A percentile compares a stretch with the other conserved stretches of the same genome.
Evolutionary conservation across 2,888 invertebrate genomes (phyloP).

Genomic region (Stegophylla sp.): DNA sequence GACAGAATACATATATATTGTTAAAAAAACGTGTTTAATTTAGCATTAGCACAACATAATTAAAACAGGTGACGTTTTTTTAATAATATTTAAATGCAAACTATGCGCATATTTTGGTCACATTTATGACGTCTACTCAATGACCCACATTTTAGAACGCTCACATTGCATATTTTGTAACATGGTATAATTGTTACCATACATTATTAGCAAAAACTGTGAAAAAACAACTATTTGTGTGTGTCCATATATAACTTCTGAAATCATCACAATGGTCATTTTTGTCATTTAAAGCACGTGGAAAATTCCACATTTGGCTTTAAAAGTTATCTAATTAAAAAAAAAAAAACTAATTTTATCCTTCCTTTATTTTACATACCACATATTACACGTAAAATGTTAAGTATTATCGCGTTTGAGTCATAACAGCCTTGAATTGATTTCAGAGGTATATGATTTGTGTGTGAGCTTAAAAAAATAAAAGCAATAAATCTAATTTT

Average conservation of each 20-base stretch:
- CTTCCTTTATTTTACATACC: not conserved
- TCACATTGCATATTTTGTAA: not conserved
- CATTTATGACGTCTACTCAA: slow-evolving; percentile 14
- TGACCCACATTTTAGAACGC: slow-evolving; percentile 23
- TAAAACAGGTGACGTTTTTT: not conserved
- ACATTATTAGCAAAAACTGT: slow-evolving; percentile 6
- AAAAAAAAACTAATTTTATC: not conserved
- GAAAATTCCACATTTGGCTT: slow-evolving; percentile 11
- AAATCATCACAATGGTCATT: not conserved
- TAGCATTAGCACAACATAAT: not conserved
- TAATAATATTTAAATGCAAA: slow-evolving; percentile 26
- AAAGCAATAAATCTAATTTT: too few relatives aligned
- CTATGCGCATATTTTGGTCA: slow-evolving; percentile 26
- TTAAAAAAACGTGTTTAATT: not conserved
- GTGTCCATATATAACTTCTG: not conserved
- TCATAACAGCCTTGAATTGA: not conserved
- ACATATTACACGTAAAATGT: not conserved
- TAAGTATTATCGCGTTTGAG: not conserved
- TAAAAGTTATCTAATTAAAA: slow-evolving; percentile 23
- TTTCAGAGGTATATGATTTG: too few relatives aligned
- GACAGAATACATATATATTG: not conserved
- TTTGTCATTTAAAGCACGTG: not conserved
- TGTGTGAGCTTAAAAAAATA: too few relatives aligned
- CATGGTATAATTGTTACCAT: slow-evolving; percentile 25
- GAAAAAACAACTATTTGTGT: slow-evolving; percentile 11